These are phyloP conservation scores for Reticulitermes speratus DNA, from an alignment of 1,140 invertebrate species.

Conservation along the genomic window DNA sequence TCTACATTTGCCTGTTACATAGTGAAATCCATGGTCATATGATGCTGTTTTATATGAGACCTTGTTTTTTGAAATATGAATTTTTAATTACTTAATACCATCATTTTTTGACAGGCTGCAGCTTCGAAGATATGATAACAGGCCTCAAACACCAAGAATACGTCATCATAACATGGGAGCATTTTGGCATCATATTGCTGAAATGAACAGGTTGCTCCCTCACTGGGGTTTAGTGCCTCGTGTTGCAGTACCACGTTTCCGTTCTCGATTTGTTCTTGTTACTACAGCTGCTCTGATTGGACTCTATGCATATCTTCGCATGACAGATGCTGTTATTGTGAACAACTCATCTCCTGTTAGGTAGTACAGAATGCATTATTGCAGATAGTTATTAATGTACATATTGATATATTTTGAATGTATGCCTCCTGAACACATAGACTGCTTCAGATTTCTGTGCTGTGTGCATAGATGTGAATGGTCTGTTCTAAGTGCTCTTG, in stretches of 20 bases:
- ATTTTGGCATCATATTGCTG: background rate
- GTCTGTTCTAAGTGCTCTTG: conserved; percentile 1
- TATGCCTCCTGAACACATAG: background rate
- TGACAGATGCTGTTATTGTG: conserved; percentile 21
- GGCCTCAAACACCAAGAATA: conserved; percentile 44
- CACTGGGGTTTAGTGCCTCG: conserved; percentile 51
- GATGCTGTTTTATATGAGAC: too few relatives aligned
- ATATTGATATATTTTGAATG: background rate
- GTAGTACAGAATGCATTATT: conserved; percentile 1
- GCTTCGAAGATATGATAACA: background rate
- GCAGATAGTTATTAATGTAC: background rate
- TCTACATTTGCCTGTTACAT: too few relatives aligned
- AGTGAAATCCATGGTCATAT: too few relatives aligned
- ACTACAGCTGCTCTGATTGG: conserved; percentile 54
- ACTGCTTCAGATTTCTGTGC: background rate
- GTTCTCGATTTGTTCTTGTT: conserved; percentile 49
- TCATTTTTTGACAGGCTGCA: background rate
- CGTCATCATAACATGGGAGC: background rate
- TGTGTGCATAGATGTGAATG: background rate
- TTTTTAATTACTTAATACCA: background rate
- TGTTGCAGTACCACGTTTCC: conserved; percentile 46
- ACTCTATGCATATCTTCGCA: conserved; percentile 48
- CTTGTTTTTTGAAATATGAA: too few relatives aligned
- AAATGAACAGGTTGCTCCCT: background rate
- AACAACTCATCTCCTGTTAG: background rate